Percentiles rank a stretch among this genome's conserved stretches.
Evolutionary conservation across 1,140 invertebrate species (phyloP).

Genomic region (Octopus sinensis): DNA sequence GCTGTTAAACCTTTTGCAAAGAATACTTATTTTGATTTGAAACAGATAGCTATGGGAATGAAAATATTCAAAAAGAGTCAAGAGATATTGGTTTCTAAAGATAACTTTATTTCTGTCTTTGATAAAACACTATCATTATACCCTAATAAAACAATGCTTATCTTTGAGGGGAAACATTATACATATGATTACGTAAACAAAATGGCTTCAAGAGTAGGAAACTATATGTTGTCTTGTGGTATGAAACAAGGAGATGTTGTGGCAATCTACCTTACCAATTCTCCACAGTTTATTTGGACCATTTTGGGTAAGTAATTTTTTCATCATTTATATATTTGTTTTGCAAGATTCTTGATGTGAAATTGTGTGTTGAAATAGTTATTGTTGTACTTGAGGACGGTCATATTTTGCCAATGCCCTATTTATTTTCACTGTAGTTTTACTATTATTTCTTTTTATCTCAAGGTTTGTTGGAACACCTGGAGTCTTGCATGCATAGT

Average conservation of each 20-base stretch:
- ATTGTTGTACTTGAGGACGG: no score
- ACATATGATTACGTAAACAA: constrained; percentile 41
- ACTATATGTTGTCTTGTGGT: constrained; percentile 30
- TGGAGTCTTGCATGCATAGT: no score
- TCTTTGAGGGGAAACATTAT: constrained; percentile 41
- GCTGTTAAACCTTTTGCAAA: constrained; percentile 33
- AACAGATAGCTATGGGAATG: constrained; percentile 13
- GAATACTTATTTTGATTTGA: constrained; percentile 30
- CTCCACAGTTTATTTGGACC: constrained; percentile 48
- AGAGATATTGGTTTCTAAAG: not conserved
- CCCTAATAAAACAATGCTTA: constrained; percentile 36
- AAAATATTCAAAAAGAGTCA: constrained; percentile 12
- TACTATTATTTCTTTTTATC: no score
- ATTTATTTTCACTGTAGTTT: no score
- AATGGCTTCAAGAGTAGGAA: constrained; percentile 43
- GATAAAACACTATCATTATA: constrained; percentile 31
- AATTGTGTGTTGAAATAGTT: no score
- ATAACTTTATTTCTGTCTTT: constrained; percentile 40
- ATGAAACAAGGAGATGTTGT: constrained; percentile 37
- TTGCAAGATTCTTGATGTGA: no score
- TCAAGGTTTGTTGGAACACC: no score
- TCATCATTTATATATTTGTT: no score
- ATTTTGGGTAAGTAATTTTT: constrained; percentile 40
- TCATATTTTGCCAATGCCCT: no score
- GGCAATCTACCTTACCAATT: constrained; percentile 42